A percentile compares a stretch with the other conserved stretches of the same genome.
Evolutionary conservation across 2,113 vertebrate species (phyloP).

Genomic region (Dipodomys merriami): DNA sequence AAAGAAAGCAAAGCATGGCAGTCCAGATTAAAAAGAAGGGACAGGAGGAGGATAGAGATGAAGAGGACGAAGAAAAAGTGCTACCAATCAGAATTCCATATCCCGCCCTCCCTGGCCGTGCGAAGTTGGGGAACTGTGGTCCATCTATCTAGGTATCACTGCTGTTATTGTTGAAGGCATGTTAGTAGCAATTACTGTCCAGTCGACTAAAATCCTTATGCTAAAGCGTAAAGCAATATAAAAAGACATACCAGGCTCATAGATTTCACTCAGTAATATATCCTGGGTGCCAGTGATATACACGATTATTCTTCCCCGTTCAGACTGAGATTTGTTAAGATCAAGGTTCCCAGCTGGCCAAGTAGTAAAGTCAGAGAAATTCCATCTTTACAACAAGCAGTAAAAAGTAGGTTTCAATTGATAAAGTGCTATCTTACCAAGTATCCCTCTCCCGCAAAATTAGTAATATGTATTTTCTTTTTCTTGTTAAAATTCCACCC

Average conservation of each 20-base stretch:
- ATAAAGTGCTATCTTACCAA: too few relatives aligned
- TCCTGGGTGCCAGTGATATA: too few relatives aligned
- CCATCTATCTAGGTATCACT: background rate
- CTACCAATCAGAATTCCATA: background rate
- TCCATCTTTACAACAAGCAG: too few relatives aligned
- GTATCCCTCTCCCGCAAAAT: too few relatives aligned
- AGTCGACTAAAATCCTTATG: background rate
- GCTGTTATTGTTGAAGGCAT: background rate
- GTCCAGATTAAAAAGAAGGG: background rate
- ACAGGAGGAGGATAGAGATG: too few relatives aligned
- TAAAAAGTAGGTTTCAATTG: too few relatives aligned
- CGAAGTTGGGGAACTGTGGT: background rate
- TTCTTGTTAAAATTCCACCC: background rate
- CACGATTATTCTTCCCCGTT: too few relatives aligned
- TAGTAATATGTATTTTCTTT: background rate
- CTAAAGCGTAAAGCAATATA: background rate
- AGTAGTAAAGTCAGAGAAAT: too few relatives aligned
- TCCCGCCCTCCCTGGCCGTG: background rate
- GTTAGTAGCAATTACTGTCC: fast-evolving
- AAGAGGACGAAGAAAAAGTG: too few relatives aligned
- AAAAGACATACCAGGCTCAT: background rate
- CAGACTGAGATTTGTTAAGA: too few relatives aligned
- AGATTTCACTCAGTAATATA: too few relatives aligned
- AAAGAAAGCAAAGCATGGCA: background rate
- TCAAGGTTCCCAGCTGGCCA: too few relatives aligned